phyloP scores from a whole-genome alignment of 1,140 invertebrate genomes.

The Luehdorfia chinensis region DNA sequence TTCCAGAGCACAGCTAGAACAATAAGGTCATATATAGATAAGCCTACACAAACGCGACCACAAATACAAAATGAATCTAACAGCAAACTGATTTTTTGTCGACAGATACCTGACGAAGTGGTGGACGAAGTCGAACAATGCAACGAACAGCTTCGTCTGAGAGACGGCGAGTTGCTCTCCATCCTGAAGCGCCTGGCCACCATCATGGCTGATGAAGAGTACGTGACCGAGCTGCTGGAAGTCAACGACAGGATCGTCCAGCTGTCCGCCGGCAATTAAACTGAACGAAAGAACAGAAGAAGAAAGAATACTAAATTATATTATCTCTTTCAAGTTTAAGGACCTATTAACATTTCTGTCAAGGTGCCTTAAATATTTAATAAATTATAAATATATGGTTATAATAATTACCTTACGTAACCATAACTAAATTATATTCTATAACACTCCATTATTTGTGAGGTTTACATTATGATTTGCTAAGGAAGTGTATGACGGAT shows the following conservation, averaged over 20 bases:
- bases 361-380: too few relatives aligned
- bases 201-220: conserved; percentile 85
- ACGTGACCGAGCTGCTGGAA: conserved; percentile 82
- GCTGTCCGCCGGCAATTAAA: conserved; percentile 86
- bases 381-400: too few relatives aligned
- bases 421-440: too few relatives aligned
- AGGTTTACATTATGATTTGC: too few relatives aligned
- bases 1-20: too few relatives aligned
- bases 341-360: too few relatives aligned
- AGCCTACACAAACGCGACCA: too few relatives aligned
- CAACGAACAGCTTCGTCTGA: conserved; percentile 83
- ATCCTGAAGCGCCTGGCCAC: conserved; percentile 81
- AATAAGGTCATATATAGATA: too few relatives aligned
- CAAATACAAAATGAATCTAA: not conserved
- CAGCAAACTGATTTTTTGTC: not conserved
- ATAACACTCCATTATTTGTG: too few relatives aligned
- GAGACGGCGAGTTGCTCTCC: conserved; percentile 79
- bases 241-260: conserved; percentile 86
- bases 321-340: conserved; percentile 7
- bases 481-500: too few relatives aligned
- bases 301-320: conserved; percentile 1
- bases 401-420: too few relatives aligned
- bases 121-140: conserved; percentile 81
- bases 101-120: conserved; percentile 80
- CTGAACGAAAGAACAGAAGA: not conserved